Evolutionary conservation across 2,113 vertebrate genomes (phyloP), one percentile per base, ranked within the genome.

Genomic region (Austrofundulus limnaeus): DNA sequence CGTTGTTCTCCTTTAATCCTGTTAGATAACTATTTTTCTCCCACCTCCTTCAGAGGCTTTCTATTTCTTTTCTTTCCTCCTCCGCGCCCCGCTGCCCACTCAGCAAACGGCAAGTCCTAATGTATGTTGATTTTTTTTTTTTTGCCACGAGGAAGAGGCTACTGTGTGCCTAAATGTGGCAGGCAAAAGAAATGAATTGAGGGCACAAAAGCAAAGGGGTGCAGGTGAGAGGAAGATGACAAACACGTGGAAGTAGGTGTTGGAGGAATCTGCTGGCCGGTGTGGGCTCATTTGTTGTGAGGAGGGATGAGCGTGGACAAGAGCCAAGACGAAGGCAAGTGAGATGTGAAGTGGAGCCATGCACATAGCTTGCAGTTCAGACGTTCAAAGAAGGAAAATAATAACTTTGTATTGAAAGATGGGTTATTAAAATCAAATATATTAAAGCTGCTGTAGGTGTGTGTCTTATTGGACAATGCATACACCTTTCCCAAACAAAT

Each of bases 1-100:
- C 62, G 76, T 88, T 90, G 89, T 90, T 91, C 85, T 85, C 80
- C 74, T 89, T 88, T 88, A 90, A 90, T 90, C 82, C 80, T 78
- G 86, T 89, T 91, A 89, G 87, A 84, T 90, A 90, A 90, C 87
- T 75, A 81, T 71, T 68, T 70, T 59, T 64, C 75, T 73, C 77
- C 76, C 51, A 74, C 72, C 74, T 82, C 72, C 78, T 73, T 78
- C 64, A 65, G 61, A 57, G 51, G 45, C 57, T 77, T 66, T 78
- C 70, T 78, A 51, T 71, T 77, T 76, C 78, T 85, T 74, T 74
- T 53, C 69, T 66, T 59, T 62, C 72, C 67, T 78, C 82, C 82
- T 84, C 79, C 73, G 45, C 76, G 75, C 61, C 57, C 63, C 17
- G 20, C 86, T 85, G 83, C 89, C 88, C 90, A 90, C 89, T 90